Evolutionary conservation across 1,140 invertebrate genomes (phyloP).

Genomic region (Lepidurus packardi): DNA sequence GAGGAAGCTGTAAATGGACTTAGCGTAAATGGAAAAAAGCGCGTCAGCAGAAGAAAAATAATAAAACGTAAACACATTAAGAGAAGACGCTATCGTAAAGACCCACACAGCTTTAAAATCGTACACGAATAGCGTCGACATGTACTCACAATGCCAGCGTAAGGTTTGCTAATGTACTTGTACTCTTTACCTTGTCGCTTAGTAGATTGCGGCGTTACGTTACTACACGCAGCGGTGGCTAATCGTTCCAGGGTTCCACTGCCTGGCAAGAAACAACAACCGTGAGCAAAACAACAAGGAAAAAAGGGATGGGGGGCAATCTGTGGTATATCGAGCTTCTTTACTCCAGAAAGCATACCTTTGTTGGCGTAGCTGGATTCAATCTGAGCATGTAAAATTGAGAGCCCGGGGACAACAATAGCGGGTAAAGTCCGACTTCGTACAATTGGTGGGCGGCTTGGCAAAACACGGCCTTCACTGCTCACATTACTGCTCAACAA

Average conservation of each 20-base stretch:
- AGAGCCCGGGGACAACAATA: constrained; percentile 80
- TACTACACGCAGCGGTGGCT: background rate
- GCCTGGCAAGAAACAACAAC: constrained; percentile 1
- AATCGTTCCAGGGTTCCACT: background rate
- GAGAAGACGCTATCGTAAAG: no score
- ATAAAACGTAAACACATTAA: background rate
- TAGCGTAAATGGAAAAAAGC: background rate
- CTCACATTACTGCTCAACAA: constrained; percentile 31
- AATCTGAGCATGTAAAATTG: constrained; percentile 67
- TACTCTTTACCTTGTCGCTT: background rate
- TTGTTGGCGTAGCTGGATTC: constrained; percentile 18
- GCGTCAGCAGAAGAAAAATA: background rate
- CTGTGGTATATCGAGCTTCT: background rate
- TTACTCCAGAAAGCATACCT: background rate
- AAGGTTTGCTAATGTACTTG: background rate
- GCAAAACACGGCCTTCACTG: constrained; percentile 30
- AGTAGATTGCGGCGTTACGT: background rate
- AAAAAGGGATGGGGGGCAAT: background rate
- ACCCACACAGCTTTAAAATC: no score
- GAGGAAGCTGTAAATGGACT: background rate
- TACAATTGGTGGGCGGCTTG: constrained; percentile 59
- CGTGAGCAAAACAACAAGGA: background rate
- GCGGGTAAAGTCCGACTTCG: constrained; percentile 78
- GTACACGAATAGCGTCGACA: no score
- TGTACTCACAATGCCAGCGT: background rate